A percentile compares a stretch with the other conserved stretches of the same genome.
Conservation (phyloP, 2,797 vertebrate species). For the Gymnothorax reevesii region DNA sequence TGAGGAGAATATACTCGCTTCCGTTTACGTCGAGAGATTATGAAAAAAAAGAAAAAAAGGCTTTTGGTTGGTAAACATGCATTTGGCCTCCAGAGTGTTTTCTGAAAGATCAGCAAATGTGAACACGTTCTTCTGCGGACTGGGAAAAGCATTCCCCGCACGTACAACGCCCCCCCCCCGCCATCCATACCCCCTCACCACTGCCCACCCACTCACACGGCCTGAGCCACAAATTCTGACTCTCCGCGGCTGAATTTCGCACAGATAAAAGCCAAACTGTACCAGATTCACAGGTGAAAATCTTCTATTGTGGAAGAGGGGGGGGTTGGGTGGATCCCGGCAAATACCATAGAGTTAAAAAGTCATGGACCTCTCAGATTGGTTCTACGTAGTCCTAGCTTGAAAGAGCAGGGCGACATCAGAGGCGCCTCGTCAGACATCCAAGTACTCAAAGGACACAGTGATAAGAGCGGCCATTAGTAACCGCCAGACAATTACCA, state of each 20-base stretch:
- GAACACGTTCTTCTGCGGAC: not conserved
- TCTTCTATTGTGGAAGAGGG: not conserved
- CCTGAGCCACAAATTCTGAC: not conserved
- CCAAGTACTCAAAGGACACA: not conserved
- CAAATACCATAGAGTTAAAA: not conserved
- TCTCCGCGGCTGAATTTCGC: not conserved
- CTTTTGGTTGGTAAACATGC: not conserved
- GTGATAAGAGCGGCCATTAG: not conserved
- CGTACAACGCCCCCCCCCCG: not conserved
- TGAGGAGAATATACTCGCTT: not conserved
- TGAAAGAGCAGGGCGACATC: not conserved
- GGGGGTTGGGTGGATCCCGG: not conserved
- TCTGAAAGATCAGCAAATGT: not conserved
- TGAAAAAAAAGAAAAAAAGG: not conserved
- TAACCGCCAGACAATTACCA: not conserved
- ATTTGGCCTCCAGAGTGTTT: not conserved
- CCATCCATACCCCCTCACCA: no score
- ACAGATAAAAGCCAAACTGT: not conserved
- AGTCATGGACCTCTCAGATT: not conserved
- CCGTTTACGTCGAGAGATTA: not conserved
- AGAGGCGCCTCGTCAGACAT: not conserved
- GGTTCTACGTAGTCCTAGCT: not conserved
- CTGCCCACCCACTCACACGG: not conserved
- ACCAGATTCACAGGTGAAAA: not conserved
- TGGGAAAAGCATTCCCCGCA: not conserved